Base-by-base conservation (phyloP, 2,888 invertebrate genomes). In the Gymnoscelis rufifasciata region DNA sequence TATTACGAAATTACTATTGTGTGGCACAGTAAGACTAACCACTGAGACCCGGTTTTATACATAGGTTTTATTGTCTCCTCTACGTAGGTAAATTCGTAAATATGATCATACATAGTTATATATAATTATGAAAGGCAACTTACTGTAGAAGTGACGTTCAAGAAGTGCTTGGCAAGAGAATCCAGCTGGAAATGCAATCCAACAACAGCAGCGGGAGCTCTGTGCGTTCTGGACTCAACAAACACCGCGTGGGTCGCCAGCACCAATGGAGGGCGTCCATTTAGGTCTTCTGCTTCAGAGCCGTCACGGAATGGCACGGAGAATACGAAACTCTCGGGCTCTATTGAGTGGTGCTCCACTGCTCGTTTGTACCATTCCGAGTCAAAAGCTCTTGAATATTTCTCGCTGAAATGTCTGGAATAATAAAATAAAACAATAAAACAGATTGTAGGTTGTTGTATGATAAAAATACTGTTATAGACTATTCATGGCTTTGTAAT, bases 211-310 rank as follows among this genome's bases (percentile, higher is more conserved):
- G 95, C 96, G 0, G 96, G 95, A 0, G 96, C 95, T 60, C 94
- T 90, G 66, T 95, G 94, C 0, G 94, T 94, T 56, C 94, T 92
- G 50, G 92, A 92, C 67, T 95, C 95, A 13, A 96, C 92, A 70
- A 96, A 97, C 37, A 97, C 93, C 0, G 97, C 97, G 75, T 96
- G 95, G 0, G 96, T 95, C n/a, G 96, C 97, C 26, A 96, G 93
- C 1, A 97, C 95, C 42, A 95, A 71, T 1, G 94, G 93, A 0
- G 82, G 74, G 11, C 78, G 67, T 0, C 77, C 79, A 36, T 69
- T 64, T 83, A 93, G 84, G 42, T 93, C 92, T 63, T 94, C 93
- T 0, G 72, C 74, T 48, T 83, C 87, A 0, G 79, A 68, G 0
- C 78, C 81, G 38, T 93, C 92, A 62, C 94, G 92, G 74, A 94